Conservation (phyloP, 2,797 vertebrate species). For the Coregonus sp. region DNA sequence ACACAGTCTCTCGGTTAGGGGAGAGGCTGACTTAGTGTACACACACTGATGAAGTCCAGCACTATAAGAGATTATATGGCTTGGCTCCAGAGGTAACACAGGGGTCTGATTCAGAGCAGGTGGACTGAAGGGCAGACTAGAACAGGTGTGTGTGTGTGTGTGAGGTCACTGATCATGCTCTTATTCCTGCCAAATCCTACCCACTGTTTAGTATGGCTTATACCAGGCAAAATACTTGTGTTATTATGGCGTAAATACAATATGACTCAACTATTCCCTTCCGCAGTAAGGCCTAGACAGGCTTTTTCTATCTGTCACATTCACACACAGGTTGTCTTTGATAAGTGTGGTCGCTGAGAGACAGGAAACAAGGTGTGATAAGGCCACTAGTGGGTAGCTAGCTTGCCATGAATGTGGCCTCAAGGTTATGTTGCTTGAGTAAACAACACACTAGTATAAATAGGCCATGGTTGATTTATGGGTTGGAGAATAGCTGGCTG, state of each 20-base stretch:
- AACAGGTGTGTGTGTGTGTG: conserved; percentile 46
- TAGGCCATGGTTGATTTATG: neutral
- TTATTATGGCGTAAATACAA: neutral
- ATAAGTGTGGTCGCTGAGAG: neutral
- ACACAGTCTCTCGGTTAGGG: neutral
- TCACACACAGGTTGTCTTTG: neutral
- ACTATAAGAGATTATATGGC: neutral
- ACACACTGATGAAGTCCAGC: neutral
- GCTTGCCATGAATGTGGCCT: conserved; percentile 34
- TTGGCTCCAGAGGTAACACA: conserved; percentile 1
- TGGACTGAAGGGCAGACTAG: neutral
- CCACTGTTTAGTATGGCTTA: neutral
- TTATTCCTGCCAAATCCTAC: neutral
- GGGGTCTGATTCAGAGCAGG: neutral
- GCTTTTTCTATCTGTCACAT: conserved; percentile 25
- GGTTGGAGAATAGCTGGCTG: conserved; percentile 14
- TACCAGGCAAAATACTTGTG: neutral
- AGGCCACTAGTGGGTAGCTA: conserved; percentile 14
- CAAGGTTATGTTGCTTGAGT: conserved; percentile 38
- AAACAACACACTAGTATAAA: conserved; percentile 35
- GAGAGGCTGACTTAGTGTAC: too few species aligned
- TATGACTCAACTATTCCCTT: neutral
- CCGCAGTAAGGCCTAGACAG: conserved; percentile 42
- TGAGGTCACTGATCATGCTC: neutral
- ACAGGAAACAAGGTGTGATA: neutral